Evolutionary conservation across 2,113 vertebrate genomes (phyloP).

Genomic region (Petroica traversi): DNA sequence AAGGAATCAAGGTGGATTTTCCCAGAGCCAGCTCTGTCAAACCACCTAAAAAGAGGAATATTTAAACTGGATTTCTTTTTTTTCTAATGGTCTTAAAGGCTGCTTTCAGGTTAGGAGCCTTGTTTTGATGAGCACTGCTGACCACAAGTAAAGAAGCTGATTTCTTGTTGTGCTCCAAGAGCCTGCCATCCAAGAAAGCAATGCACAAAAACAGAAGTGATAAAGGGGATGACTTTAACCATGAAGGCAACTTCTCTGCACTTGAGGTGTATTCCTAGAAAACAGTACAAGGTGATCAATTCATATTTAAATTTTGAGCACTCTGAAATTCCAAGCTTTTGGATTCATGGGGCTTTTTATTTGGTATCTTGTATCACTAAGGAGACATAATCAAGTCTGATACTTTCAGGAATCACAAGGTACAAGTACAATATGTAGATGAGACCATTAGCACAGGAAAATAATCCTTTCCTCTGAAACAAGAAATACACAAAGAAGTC

Average conservation of each 20-base stretch:
- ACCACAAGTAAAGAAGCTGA: background rate
- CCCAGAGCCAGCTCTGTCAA: background rate
- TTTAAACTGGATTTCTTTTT: background rate
- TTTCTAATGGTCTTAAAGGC: background rate
- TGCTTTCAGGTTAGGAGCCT: background rate
- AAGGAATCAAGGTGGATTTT: background rate
- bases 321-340: background rate
- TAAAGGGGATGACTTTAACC: background rate
- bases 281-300: background rate
- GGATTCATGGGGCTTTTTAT: fast-evolving
- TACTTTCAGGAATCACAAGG: background rate
- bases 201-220: background rate
- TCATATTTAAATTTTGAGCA: background rate
- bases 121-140: background rate
- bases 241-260: background rate
- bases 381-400: background rate
- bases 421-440: background rate
- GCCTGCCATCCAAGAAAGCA: background rate
- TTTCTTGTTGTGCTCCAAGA: background rate
- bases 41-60: background rate
- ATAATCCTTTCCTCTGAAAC: background rate
- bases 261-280: background rate
- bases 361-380: background rate
- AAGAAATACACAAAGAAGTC: background rate
- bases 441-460: background rate